Base-by-base conservation (phyloP, 1,140 invertebrate genomes). In the Caenorhabditis remanei region DNA sequence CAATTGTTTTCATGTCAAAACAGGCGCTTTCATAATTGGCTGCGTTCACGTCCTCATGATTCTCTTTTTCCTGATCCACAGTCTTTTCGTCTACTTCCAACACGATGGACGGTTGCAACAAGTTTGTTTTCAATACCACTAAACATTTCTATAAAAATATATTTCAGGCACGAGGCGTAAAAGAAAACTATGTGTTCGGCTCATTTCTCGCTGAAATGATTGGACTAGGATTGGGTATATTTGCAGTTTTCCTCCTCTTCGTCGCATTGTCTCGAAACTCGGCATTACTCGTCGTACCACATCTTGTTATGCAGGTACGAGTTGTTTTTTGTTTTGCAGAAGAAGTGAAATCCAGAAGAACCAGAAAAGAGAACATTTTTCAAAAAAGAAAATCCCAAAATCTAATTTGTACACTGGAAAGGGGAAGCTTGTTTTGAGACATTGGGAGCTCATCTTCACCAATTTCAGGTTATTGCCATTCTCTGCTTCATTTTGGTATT, bases 1-100 rank as follows among this genome's bases (percentile, higher is more conserved):
- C 83, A 88, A 91, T 75, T 92, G 92, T 87, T 92, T 92, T 65
- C 91, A 91, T 84, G 90, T 91, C 7, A 92, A 92, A 84, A 91
- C 91, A 61, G 91, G 91, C 14, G 87, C 89, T 21, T 88, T 89
- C 79, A 82, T 90, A 55, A 90, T 91, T 65, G 90, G 87, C 43
- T 85, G 82, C 32, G 67, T 91, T 41, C 90, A 90, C 56, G 55
- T 90, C 19, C 82, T 90, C n/a, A 71, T 90, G 40, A 87, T 90
- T 19, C 75, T 90, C 16, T 90, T 90, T 75, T 90, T 89, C 86
- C 85, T 90, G n/a, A 79, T 91, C 9, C 90, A 92, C 83, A 87
- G 90, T 40, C 75, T 92, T 16, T 85, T 92, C 13, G 88, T 92
- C 21, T 86, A 88, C 53, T 85, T 92, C 21, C 90, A 92, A 88